phyloP scores from a whole-genome alignment of 1,140 invertebrate species.

The Ostrea edulis region DNA sequence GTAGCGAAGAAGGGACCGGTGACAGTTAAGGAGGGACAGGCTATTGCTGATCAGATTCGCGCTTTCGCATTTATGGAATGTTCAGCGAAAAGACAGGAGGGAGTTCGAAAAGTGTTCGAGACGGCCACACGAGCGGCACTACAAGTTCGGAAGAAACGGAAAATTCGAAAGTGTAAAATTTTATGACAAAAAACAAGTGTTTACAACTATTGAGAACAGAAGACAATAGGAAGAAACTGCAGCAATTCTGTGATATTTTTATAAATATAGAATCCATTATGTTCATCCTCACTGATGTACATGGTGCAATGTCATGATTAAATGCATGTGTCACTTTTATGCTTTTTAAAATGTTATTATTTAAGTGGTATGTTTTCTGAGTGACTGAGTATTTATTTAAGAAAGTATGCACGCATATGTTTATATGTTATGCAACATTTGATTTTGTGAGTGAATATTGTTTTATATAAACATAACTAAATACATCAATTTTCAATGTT shows the following conservation, averaged over 20 bases:
- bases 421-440: too few relatives aligned
- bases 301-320: background rate
- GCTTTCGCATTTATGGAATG: slow-evolving; percentile 99
- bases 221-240: background rate
- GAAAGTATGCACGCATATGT: too few relatives aligned
- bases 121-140: slow-evolving; percentile 98
- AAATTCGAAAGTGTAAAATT: slow-evolving; percentile 68
- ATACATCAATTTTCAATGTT: too few relatives aligned
- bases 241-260: slow-evolving; percentile 32
- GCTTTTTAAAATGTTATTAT: too few relatives aligned
- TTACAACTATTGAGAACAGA: background rate
- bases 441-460: too few relatives aligned
- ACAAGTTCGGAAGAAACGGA: slow-evolving; percentile 85
- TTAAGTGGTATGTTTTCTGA: too few relatives aligned
- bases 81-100: slow-evolving; percentile 99
- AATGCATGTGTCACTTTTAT: background rate
- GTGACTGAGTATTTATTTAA: too few relatives aligned
- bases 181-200: slow-evolving; percentile 45
- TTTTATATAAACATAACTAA: too few relatives aligned
- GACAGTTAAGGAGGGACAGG: slow-evolving; percentile 96
- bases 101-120: slow-evolving; percentile 99
- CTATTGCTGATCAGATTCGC: slow-evolving; percentile 99
- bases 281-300: background rate
- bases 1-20: slow-evolving; percentile 99
- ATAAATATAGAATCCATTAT: background rate